Percentiles rank a stretch among this genome's conserved stretches.
These are phyloP conservation scores for Odontomachus brunneus DNA, from an alignment of 1,140 invertebrate genomes.

Conservation along the genomic window DNA sequence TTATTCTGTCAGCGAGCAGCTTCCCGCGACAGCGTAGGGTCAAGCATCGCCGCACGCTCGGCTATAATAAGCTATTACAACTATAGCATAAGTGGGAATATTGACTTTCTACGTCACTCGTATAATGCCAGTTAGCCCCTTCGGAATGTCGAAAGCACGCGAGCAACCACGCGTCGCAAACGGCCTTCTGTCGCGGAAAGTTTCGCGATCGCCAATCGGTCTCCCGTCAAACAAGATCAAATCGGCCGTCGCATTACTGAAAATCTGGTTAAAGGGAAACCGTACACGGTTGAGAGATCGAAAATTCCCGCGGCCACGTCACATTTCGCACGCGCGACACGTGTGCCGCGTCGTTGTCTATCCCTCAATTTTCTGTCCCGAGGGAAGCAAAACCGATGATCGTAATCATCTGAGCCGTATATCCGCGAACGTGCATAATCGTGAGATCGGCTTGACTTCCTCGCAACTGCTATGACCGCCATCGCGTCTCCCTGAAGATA, in stretches of 20 bases:
- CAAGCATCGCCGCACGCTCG: neutral
- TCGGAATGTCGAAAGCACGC: neutral
- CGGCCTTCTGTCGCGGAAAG: slow-evolving; percentile 21
- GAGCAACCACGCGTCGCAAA: slow-evolving; percentile 62
- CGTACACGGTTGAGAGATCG: slow-evolving; percentile 54
- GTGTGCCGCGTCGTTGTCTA: neutral
- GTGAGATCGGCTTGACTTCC: neutral
- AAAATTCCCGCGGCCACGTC: slow-evolving; percentile 39
- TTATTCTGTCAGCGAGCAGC: neutral
- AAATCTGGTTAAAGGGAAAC: slow-evolving; percentile 76
- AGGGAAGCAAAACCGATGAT: too few species aligned
- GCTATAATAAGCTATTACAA: neutral
- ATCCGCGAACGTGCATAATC: neutral
- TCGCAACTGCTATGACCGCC: too few species aligned
- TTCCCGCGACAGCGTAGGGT: neutral
- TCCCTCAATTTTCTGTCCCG: neutral
- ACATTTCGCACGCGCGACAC: slow-evolving; percentile 37
- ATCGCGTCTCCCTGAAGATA: too few species aligned
- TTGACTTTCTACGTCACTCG: slow-evolving; percentile 5
- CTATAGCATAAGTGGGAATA: slow-evolving; percentile 16
- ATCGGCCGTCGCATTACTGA: slow-evolving; percentile 49
- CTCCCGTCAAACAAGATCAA: slow-evolving; percentile 61
- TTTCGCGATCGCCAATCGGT: slow-evolving; percentile 39
- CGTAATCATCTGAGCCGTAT: too few species aligned
- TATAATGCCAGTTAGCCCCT: neutral